Evolutionary conservation across 2,797 vertebrate species (phyloP), one percentile per base, ranked within the genome.

Genomic region (Podarcis lilfordi): DNA sequence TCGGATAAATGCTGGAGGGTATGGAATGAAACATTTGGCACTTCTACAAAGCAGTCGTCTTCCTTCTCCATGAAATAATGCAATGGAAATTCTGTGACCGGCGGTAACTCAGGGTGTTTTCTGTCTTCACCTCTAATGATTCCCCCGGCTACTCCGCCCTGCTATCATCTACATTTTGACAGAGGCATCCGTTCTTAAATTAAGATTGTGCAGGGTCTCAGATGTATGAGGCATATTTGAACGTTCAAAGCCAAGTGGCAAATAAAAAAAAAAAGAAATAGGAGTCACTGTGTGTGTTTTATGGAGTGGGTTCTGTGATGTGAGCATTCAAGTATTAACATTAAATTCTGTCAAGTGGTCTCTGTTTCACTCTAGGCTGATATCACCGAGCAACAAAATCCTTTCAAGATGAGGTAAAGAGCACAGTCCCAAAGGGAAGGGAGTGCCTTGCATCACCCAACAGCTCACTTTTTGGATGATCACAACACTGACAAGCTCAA

Each of bases 321-420:
- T 93, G 93, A 95, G 90, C 93, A 68, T 92, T 89, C 78, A 96
- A 96, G 94, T 89, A 88, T 91, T 95, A 95, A 86, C 95, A 90
- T 94, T 88, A 95, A 92, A 94, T 95, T 94, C 94, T 96, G 95
- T 94, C 91, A 93, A 94, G 92, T 91, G 95, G 93, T 96, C 93
- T 77, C 0, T 93, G 91, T 89, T 94, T 90, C 91, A 80, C 87
- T 95, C 89, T 89, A 91, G 94, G 88, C 93, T 92, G 95, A 92
- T 94, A 92, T 86, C 93, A 91, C 84, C 89, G 93, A 93, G 87
- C 92, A 96, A 87, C 91, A 94, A 95, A 72, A 96, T 97, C 96
- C 92, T 96, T 97, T 94, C 71, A 35, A 64, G 94, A 93, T 96
- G 97, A 97, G 95, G 96, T 93, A 95, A 96, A 95, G 90, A 61